Percentiles rank a stretch among this genome's conserved stretches.
phyloP scores from a whole-genome alignment of 2,888 invertebrate species.

The Eristalinus aeneus region DNA sequence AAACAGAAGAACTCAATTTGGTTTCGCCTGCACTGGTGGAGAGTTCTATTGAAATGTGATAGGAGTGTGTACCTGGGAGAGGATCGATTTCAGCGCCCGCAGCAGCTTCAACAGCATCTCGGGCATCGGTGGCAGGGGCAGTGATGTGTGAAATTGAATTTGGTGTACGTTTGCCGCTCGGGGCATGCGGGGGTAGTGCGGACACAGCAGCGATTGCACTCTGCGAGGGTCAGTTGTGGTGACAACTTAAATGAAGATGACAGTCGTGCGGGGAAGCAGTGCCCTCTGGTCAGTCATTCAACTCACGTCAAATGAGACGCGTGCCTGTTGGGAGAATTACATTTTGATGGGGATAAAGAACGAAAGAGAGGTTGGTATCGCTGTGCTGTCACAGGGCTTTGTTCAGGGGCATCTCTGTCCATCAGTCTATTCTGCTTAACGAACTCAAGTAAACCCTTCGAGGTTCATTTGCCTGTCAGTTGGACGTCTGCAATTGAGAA shows the following conservation, averaged over 20 bases:
- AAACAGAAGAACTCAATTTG: conserved; percentile 36
- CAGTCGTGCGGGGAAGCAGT: too few relatives aligned
- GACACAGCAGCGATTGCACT: conserved; percentile 29
- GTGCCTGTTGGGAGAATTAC: too few relatives aligned
- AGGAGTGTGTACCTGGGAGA: conserved; percentile 24
- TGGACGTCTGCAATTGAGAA: too few relatives aligned
- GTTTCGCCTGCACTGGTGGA: conserved; percentile 8
- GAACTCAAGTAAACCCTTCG: too few relatives aligned
- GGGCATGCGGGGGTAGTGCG: conserved; percentile 13
- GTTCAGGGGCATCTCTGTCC: too few relatives aligned
- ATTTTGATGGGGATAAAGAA: too few relatives aligned
- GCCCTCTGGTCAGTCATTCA: too few relatives aligned
- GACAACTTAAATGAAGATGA: not conserved
- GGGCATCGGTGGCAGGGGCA: not conserved
- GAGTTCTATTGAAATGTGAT: conserved; percentile 55
- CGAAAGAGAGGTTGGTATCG: too few relatives aligned
- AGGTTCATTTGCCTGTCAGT: too few relatives aligned
- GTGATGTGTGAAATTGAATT: conserved; percentile 63
- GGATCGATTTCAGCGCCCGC: conserved; percentile 55
- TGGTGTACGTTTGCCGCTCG: conserved; percentile 21
- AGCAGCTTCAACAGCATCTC: conserved; percentile 13
- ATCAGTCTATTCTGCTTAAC: too few relatives aligned
- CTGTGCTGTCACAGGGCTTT: too few relatives aligned
- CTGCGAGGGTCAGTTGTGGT: conserved; percentile 14
- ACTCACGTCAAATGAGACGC: too few relatives aligned